phyloP scores from a whole-genome alignment of 2,113 vertebrate species.

The Arvicanthis niloticus region DNA sequence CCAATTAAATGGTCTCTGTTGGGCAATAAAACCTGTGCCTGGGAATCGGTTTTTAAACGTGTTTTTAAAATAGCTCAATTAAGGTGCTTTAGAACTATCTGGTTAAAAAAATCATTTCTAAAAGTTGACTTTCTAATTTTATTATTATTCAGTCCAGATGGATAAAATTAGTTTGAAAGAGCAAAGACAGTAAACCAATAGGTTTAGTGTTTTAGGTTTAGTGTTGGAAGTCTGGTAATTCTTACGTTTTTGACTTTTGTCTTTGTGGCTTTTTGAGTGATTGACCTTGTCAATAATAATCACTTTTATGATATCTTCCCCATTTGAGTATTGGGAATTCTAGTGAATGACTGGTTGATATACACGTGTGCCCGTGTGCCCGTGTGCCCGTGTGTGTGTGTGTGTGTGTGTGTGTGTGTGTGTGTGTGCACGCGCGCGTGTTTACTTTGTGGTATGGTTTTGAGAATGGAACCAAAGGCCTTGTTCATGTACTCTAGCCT shows the following conservation, averaged over 20 bases:
- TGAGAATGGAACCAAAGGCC: background rate
- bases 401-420: too few relatives aligned
- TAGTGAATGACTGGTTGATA: background rate
- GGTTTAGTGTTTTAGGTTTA: background rate
- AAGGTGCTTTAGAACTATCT: background rate
- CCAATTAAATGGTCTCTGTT: background rate
- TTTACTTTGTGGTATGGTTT: background rate
- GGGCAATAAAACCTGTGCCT: background rate
- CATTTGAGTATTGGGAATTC: constrained; percentile 25
- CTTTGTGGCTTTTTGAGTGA: constrained; percentile 11
- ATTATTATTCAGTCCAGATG: background rate
- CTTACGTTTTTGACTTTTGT: background rate
- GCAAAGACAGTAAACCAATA: background rate
- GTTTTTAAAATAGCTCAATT: background rate
- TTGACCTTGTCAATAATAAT: constrained; percentile 14
- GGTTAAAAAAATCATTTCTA: background rate
- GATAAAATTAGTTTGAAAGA: constrained; percentile 3
- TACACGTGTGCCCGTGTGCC: background rate
- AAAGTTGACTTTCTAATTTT: background rate
- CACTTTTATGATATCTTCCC: background rate
- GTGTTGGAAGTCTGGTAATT: constrained; percentile 43
- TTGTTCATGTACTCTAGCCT: background rate
- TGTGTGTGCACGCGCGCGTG: background rate
- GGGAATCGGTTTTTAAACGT: constrained; percentile 32
- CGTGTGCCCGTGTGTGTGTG: too few relatives aligned